These are phyloP conservation scores for Falco peregrinus DNA, from an alignment of 2,797 vertebrate species.

Conservation along the genomic window DNA sequence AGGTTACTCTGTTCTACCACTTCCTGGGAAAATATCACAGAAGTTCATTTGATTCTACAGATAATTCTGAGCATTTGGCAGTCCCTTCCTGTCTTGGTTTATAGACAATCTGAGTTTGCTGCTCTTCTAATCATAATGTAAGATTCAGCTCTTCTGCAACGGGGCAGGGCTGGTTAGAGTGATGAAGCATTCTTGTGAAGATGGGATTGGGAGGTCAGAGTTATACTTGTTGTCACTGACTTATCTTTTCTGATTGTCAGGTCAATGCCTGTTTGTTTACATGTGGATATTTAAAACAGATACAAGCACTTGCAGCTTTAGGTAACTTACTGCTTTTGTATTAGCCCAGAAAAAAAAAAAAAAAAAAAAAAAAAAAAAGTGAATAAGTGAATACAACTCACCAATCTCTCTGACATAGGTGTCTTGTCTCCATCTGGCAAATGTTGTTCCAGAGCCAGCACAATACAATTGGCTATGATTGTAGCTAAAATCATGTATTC, in stretches of 20 bases:
- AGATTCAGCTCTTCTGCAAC: background rate
- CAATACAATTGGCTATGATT: slow-evolving; percentile 98
- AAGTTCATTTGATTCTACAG: background rate
- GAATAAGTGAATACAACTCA: slow-evolving; percentile 77
- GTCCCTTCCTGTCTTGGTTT: background rate
- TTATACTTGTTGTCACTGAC: background rate
- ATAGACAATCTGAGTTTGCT: background rate
- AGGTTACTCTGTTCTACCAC: background rate
- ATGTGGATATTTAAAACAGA: background rate
- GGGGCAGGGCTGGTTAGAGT: slow-evolving; percentile 21
- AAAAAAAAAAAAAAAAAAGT: background rate
- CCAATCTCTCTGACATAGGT: slow-evolving; percentile 94
- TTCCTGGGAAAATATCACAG: background rate
- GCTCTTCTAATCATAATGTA: background rate
- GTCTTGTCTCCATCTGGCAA: slow-evolving; percentile 95
- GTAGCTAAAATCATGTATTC: slow-evolving; percentile 99
- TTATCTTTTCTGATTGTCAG: background rate
- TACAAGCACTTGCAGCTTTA: background rate
- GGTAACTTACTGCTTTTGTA: background rate
- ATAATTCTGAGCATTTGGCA: background rate
- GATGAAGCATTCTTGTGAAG: slow-evolving; percentile 25
- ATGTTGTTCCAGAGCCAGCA: slow-evolving; percentile 96
- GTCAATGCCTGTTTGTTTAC: background rate
- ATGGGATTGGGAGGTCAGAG: background rate
- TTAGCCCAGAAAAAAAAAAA: background rate